Base-by-base conservation (phyloP, 2,888 invertebrate genomes). In the Oxystoma pomonae region DNA sequence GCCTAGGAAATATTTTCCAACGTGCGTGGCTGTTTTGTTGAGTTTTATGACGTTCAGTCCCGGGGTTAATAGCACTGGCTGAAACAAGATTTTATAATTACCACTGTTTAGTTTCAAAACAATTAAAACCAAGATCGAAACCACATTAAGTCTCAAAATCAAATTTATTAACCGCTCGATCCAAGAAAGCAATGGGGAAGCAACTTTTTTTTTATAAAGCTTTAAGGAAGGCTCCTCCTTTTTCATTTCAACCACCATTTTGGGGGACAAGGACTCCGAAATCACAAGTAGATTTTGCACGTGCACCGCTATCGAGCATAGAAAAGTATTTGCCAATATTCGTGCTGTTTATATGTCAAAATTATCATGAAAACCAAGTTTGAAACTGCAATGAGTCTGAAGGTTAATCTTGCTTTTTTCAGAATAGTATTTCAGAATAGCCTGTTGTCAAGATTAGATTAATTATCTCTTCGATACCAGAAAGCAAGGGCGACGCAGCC, bases 401-500 rank as follows among this genome's bases (percentile, higher is more conserved):
- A n/a, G n/a, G n/a, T n/a, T n/a, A n/a, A n/a, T n/a, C n/a, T n/a
- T n/a, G n/a, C n/a, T n/a, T n/a, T n/a, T n/a, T n/a, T n/a, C n/a
- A n/a, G n/a, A n/a, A n/a, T n/a, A n/a, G n/a, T n/a, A n/a, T n/a
- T n/a, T n/a, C n/a, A n/a, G n/a, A n/a, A n/a, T n/a, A n/a, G n/a
- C 94, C 94, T 67, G 91, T 90, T 0, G 87, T 86, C 16, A 95
- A 85, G 53, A 88, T 86, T 60, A 95, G 75, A 70, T 88, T 86
- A 81, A 94, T 87, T 18, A 86, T 84, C 77, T 94, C 94, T 70
- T 90, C 87, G 67, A 94, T 83, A 0, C 94, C 94, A 0, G 93
- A 92, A 3, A 95, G 83, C 56, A 95, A 81, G 71, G 92, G 90
- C n/a, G n/a, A n/a, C 67, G 89, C 88, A 56, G 84, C 78, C 72